Conservation (phyloP, 2,888 invertebrate species). For the Andrena chrysosceles region DNA sequence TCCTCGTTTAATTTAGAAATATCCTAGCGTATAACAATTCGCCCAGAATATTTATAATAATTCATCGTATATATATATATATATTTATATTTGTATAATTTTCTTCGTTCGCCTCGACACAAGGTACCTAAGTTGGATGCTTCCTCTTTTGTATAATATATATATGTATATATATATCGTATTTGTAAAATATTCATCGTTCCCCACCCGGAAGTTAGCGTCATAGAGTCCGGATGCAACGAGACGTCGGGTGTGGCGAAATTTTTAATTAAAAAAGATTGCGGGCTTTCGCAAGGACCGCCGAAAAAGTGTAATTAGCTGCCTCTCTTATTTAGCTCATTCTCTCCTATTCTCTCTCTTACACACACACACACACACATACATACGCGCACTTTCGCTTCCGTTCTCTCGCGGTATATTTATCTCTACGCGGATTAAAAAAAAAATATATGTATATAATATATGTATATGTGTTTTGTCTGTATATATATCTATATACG, state of each 20-base stretch:
- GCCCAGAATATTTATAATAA: slow-evolving; percentile 67
- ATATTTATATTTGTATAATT: slow-evolving; percentile 65
- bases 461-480: slow-evolving; percentile 48
- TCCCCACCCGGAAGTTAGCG: slow-evolving; percentile 9
- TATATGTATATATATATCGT: slow-evolving; percentile 57
- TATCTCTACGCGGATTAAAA: slow-evolving; percentile 67
- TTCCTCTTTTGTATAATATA: slow-evolving; percentile 61
- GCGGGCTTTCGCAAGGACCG: slow-evolving; percentile 71
- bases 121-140: slow-evolving; percentile 77
- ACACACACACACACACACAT: background rate
- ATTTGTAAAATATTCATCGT: slow-evolving; percentile 70
- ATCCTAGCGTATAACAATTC: slow-evolving; percentile 77
- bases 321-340: slow-evolving; percentile 70
- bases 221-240: slow-evolving; percentile 22
- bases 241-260: slow-evolving; percentile 42
- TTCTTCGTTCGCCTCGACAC: slow-evolving; percentile 73
- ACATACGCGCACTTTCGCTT: background rate
- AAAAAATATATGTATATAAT: slow-evolving; percentile 65
- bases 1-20: slow-evolving; percentile 78
- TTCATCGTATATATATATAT: slow-evolving; percentile 65
- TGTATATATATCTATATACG: slow-evolving; percentile 45
- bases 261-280: slow-evolving; percentile 67
- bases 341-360: background rate
- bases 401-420: slow-evolving; percentile 49
- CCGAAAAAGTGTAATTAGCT: slow-evolving; percentile 79